A percentile compares a stretch with the other conserved stretches of the same genome.
These are phyloP conservation scores for Clarias gariepinus DNA, from an alignment of 2,113 vertebrate genomes.

Conservation along the genomic window DNA sequence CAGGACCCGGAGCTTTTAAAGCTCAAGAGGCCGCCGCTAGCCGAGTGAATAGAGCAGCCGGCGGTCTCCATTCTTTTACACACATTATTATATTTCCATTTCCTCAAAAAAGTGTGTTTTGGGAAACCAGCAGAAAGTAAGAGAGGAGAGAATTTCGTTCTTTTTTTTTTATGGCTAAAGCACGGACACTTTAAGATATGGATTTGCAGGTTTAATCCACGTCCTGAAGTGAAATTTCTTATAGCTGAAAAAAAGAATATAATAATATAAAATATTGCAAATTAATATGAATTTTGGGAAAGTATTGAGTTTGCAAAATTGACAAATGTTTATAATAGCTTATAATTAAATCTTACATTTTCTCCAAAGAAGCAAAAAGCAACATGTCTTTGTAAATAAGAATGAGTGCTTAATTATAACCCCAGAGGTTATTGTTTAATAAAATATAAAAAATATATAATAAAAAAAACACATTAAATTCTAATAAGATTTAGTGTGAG, in stretches of 20 bases:
- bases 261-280: not conserved
- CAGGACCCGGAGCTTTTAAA: conserved; percentile 27
- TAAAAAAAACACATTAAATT: too few relatives aligned
- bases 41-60: not conserved
- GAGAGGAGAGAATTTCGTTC: not conserved
- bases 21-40: conserved; percentile 8
- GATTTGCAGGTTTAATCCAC: not conserved
- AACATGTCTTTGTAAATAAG: too few relatives aligned
- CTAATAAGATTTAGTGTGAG: too few relatives aligned
- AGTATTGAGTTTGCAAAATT: not conserved
- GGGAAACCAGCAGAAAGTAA: not conserved
- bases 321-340: not conserved
- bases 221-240: not conserved
- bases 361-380: not conserved
- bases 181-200: not conserved
- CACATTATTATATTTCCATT: conserved; percentile 22
- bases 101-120: not conserved
- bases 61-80: not conserved
- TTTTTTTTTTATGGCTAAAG: not conserved
- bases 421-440: too few relatives aligned
- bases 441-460: too few relatives aligned
- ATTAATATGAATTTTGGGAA: not conserved
- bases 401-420: too few relatives aligned
- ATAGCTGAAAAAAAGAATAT: not conserved
- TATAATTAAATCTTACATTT: not conserved